Conservation (phyloP, 2,888 invertebrate species). For the Platycheirus rosarum region DNA sequence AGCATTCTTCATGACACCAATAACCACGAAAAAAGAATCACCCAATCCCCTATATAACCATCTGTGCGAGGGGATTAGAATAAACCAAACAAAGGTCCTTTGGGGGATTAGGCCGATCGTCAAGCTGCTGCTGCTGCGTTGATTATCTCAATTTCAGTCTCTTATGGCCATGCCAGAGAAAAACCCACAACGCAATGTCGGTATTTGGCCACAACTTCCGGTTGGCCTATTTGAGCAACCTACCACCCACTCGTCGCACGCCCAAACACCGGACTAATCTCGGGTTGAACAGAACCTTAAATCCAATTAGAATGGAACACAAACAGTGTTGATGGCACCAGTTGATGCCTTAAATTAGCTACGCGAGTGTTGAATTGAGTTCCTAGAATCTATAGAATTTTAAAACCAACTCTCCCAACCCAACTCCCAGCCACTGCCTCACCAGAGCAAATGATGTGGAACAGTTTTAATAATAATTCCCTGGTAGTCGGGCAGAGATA, state of each 20-base stretch:
- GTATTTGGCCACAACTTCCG: slow-evolving; percentile 46
- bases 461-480: slow-evolving; percentile 69
- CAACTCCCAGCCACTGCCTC: neutral
- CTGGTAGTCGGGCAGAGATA: slow-evolving; percentile 53
- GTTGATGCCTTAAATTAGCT: slow-evolving; percentile 64
- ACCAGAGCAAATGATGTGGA: slow-evolving; percentile 54
- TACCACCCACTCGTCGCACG: neutral
- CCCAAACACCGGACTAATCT: slow-evolving; percentile 29
- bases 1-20: slow-evolving; percentile 1
- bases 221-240: slow-evolving; percentile 51
- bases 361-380: slow-evolving; percentile 30
- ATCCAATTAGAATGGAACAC: slow-evolving; percentile 65
- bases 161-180: neutral
- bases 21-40: neutral
- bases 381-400: neutral
- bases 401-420: slow-evolving; percentile 14
- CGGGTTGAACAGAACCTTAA: slow-evolving; percentile 53
- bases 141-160: slow-evolving; percentile 40
- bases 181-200: slow-evolving; percentile 40
- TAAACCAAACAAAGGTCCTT: slow-evolving; percentile 23
- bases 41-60: slow-evolving; percentile 2
- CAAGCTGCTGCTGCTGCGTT: slow-evolving; percentile 48
- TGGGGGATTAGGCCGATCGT: slow-evolving; percentile 33
- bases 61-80: slow-evolving; percentile 20
- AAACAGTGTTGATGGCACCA: slow-evolving; percentile 43